These are phyloP conservation scores for Lamprologus tigripictilis DNA, from an alignment of 2,113 vertebrate genomes.

Conservation along the genomic window DNA sequence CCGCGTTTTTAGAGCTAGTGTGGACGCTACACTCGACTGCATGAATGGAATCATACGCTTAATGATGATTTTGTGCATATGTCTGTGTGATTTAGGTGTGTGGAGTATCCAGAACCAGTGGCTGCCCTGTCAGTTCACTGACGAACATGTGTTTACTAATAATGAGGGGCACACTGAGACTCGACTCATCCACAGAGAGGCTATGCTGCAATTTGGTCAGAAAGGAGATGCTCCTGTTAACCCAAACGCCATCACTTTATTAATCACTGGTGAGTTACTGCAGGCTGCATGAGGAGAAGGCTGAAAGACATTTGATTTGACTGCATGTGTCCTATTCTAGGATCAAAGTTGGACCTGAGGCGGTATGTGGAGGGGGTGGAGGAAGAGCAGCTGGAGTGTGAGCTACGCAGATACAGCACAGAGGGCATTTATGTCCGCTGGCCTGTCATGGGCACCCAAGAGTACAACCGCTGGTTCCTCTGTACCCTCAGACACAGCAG, in stretches of 20 bases:
- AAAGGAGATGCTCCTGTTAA: conserved; percentile 50
- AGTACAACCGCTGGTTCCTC: conserved; percentile 64
- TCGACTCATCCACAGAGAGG: conserved; percentile 22
- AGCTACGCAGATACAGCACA: conserved; percentile 62
- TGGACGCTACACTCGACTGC: neutral
- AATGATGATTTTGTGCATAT: neutral
- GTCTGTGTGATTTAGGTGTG: neutral
- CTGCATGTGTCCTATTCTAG: conserved; percentile 2
- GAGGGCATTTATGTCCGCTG: conserved; percentile 52
- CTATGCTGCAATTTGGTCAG: conserved; percentile 66
- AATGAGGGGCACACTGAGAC: conserved; percentile 11
- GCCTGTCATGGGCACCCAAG: conserved; percentile 44
- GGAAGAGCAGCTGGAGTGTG: conserved; percentile 53
- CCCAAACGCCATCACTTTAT: conserved; percentile 59
- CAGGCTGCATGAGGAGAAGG: neutral
- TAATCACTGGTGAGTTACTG: conserved; percentile 52
- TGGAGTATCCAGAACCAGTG: conserved; percentile 30
- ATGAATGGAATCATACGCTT: neutral
- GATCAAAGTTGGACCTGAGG: conserved; percentile 57
- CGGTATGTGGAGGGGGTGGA: conserved; percentile 20
- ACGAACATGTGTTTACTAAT: conserved; percentile 35
- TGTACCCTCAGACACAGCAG: conserved; percentile 51
- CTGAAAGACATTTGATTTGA: neutral
- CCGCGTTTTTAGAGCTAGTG: neutral
- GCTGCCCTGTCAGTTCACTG: conserved; percentile 66